A percentile compares a stretch with the other conserved stretches of the same genome.
phyloP scores from a whole-genome alignment of 2,113 vertebrate species.

The Aldabrachelys gigantea region DNA sequence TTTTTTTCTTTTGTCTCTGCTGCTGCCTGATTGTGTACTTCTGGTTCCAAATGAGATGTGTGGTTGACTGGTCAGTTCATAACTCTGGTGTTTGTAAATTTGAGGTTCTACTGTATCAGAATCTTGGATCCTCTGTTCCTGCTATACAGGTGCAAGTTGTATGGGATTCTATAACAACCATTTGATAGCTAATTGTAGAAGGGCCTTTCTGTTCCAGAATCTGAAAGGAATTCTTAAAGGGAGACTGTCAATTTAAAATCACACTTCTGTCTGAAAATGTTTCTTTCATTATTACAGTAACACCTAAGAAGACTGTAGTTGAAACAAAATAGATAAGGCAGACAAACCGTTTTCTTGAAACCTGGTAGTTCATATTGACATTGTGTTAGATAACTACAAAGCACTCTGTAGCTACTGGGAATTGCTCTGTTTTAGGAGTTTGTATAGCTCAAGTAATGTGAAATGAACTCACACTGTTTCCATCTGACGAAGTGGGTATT shows the following conservation, averaged over 20 bases:
- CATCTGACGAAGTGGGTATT: not conserved
- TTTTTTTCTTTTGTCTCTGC: too few species aligned
- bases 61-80: too few species aligned
- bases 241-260: not conserved
- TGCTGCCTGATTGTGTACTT: too few species aligned
- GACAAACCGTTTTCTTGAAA: not conserved
- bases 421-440: not conserved
- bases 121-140: not conserved
- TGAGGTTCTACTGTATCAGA: not conserved
- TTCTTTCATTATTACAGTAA: not conserved
- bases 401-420: not conserved
- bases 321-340: not conserved
- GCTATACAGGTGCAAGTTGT: not conserved
- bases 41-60: too few species aligned
- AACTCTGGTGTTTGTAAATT: too few species aligned
- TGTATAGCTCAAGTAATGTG: not conserved
- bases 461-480: slow-evolving; percentile 45
- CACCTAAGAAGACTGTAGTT: not conserved
- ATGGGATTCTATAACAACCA: not conserved
- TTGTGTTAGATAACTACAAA: not conserved
- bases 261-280: not conserved
- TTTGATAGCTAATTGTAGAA: not conserved
- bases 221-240: not conserved
- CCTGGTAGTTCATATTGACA: not conserved
- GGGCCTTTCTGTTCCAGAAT: not conserved